Base-by-base conservation (phyloP, 2,797 vertebrate species). In the Remorina albescens region DNA sequence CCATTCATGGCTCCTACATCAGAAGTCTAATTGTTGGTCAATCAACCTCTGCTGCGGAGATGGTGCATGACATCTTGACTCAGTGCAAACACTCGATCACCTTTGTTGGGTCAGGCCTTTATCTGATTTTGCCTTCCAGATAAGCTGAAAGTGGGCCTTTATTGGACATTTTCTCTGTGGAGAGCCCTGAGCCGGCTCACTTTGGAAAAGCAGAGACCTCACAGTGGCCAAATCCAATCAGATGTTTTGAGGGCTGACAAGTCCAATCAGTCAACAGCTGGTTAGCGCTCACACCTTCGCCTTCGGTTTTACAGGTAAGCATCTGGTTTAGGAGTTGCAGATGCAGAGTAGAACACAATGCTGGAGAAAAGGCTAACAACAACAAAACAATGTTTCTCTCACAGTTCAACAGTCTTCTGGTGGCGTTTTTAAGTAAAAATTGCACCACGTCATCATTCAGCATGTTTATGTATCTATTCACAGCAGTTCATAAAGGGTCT, bases 241-340 rank as follows among this genome's bases (percentile, higher is more conserved):
- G 85, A 91, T 84, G 84, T 87, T 91, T 92, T 82, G 80, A 86
- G 69, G 75, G 58, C 70, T 88, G 91, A 92, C 90, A 90, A 85
- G 86, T 84, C 82, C 82, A 93, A 92, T 94, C 91, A 86, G 88
- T 91, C 90, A 90, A 73, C 37, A n/a, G 54, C 83, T 88, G 82
- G 86, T 91, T 91, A 88, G 75, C 50, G 77, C 68, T 79, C 83
- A 80, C 76, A 80, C 67, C 72, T 78, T 58, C 60, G 78, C 83
- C 81, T 3, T 89, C 81, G 68, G 87, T 87, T 91, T 75, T 60
- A 69, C 69, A 87, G 85, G 71, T 71, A 81, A 78, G 77, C 73
- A 86, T 80, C 83, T 66, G 66, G 75, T 91, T 81, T 71, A 71
- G 78, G 82, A 87, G 54, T 76, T 62, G 70, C 55, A 65, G 65